A percentile compares a stretch with the other conserved stretches of the same genome.
Evolutionary conservation across 2,797 vertebrate species (phyloP).

Genomic region (Rhinoraja longicauda): DNA sequence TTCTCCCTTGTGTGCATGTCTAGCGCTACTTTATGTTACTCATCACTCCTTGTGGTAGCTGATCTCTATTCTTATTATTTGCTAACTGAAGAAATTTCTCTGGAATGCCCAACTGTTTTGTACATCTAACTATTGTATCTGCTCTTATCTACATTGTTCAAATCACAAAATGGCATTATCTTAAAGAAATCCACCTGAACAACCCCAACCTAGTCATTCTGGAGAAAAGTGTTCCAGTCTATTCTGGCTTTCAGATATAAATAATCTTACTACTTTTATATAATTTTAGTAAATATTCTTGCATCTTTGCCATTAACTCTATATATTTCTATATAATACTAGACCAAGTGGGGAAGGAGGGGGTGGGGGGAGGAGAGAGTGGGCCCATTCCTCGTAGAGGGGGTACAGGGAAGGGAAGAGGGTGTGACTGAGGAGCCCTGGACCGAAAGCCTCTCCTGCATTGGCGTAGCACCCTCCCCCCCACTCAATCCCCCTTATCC

Average conservation of each 20-base stretch:
- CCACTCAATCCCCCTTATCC: too few species aligned
- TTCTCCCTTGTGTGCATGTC: not conserved
- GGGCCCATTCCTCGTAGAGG: too few species aligned
- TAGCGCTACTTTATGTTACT: not conserved
- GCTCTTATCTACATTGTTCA: not conserved
- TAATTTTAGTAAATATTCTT: not conserved
- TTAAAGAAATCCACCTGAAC: not conserved
- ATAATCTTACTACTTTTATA: not conserved
- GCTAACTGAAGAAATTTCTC: not conserved
- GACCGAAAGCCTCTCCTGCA: too few species aligned
- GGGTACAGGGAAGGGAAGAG: too few species aligned
- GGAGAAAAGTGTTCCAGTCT: not conserved
- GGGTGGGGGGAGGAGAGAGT: too few species aligned
- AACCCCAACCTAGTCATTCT: not conserved
- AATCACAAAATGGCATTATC: not conserved
- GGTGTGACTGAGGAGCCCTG: too few species aligned
- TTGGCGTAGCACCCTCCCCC: too few species aligned
- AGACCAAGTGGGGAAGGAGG: too few species aligned
- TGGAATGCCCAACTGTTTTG: not conserved
- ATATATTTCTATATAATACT: too few species aligned
- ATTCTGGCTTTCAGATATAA: not conserved
- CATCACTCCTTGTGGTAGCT: not conserved
- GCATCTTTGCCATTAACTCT: too few species aligned
- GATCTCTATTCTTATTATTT: not conserved
- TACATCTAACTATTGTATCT: not conserved